phyloP scores from a whole-genome alignment of 2,888 invertebrate species.

The Ornithoptera priamus region DNA sequence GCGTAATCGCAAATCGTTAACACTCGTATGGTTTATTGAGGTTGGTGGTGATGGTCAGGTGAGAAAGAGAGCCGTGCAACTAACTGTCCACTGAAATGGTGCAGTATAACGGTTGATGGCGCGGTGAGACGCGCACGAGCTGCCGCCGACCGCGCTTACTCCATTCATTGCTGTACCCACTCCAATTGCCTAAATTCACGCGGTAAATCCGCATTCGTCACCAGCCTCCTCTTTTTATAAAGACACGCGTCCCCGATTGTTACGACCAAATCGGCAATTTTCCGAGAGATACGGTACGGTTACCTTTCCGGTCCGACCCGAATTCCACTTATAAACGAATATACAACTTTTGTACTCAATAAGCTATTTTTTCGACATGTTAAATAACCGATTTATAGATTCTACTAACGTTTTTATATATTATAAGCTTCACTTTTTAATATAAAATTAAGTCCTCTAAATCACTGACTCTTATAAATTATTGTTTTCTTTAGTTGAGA shows the following conservation, averaged over 20 bases:
- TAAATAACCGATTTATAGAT: conserved; percentile 6
- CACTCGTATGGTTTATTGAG: conserved; percentile 15
- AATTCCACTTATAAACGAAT: conserved; percentile 29
- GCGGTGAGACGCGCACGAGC: conserved; percentile 60
- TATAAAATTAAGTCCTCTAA: too few relatives aligned
- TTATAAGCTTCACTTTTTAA: too few relatives aligned
- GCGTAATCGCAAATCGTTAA: conserved; percentile 23
- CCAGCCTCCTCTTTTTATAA: conserved; percentile 43
- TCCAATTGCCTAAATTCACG: conserved; percentile 49
- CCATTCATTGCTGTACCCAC: conserved; percentile 39
- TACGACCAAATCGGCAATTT: conserved; percentile 38
- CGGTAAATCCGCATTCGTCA: conserved; percentile 57
- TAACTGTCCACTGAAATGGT: conserved; percentile 63
- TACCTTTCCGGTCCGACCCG: conserved; percentile 38
- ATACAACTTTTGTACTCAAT: conserved; percentile 15
- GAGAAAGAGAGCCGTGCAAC: conserved; percentile 35
- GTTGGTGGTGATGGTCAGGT: conserved; percentile 31
- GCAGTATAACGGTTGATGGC: conserved; percentile 65
- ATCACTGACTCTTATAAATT: too few relatives aligned
- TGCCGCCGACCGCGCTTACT: conserved; percentile 32
- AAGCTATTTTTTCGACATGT: conserved; percentile 2
- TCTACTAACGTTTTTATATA: neutral
- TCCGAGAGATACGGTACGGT: conserved; percentile 45
- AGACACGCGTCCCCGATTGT: conserved; percentile 40
- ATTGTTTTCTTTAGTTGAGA: too few relatives aligned